Evolutionary conservation across 2,888 invertebrate species (phyloP).

Genomic region (Cheilosia grossa): DNA sequence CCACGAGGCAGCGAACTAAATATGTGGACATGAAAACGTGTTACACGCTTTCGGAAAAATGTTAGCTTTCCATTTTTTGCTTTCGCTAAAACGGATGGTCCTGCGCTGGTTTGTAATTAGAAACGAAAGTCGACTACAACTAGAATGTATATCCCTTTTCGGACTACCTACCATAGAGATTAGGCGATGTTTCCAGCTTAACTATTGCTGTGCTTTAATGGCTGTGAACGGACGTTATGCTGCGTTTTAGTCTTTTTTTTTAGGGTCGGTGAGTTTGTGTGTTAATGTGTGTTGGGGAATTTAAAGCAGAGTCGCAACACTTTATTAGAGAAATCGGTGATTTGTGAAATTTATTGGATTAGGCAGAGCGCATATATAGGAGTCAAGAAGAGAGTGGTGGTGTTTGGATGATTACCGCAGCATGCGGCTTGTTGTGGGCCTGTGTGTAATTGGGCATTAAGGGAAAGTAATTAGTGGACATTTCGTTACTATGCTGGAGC

Average conservation of each 20-base stretch:
- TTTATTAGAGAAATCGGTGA: slow-evolving; percentile 49
- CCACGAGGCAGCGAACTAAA: not conserved
- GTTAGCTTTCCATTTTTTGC: not conserved
- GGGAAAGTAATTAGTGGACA: not conserved
- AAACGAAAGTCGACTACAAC: slow-evolving; percentile 1
- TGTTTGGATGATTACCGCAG: not conserved
- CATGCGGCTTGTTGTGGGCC: slow-evolving; percentile 6
- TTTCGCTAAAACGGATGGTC: slow-evolving; percentile 10
- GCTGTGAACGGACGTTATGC: slow-evolving; percentile 18
- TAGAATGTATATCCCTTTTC: not conserved
- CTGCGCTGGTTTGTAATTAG: slow-evolving; percentile 28
- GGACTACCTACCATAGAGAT: slow-evolving; percentile 2
- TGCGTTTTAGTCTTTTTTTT: not conserved
- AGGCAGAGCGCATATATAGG: not conserved
- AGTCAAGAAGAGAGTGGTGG: not conserved
- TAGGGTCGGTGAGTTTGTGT: not conserved
- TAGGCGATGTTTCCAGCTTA: slow-evolving; percentile 24
- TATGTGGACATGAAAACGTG: slow-evolving; percentile 42
- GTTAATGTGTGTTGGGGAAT: not conserved
- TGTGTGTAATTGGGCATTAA: slow-evolving; percentile 3
- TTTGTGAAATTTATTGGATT: slow-evolving; percentile 48
- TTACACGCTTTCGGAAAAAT: slow-evolving; percentile 29
- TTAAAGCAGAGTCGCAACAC: slow-evolving; percentile 27
- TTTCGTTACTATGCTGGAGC: not conserved
- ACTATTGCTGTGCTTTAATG: slow-evolving; percentile 20